These are phyloP conservation scores for Aleiodes sp. DNA, from an alignment of 1,140 invertebrate genomes.

Conservation along the genomic window DNA sequence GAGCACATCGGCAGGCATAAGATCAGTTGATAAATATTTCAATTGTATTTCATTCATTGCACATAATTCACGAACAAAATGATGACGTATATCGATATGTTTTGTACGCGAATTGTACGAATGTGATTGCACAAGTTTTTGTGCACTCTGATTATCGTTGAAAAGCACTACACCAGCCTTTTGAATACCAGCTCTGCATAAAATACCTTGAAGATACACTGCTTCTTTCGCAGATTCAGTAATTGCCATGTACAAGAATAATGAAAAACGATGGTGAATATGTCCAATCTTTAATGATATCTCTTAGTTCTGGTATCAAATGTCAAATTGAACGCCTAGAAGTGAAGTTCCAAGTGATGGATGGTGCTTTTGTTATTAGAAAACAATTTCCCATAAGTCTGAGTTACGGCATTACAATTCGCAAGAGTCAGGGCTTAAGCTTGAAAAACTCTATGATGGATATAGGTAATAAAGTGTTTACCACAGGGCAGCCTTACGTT, in stretches of 20 bases:
- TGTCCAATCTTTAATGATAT: background rate
- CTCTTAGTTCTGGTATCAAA: background rate
- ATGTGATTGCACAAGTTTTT: no score
- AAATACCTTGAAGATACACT: no score
- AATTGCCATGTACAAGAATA: slow-evolving; percentile 20
- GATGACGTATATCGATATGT: no score
- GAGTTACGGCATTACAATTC: slow-evolving; percentile 57
- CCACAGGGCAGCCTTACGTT: slow-evolving; percentile 54
- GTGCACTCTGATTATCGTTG: no score
- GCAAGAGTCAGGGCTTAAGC: slow-evolving; percentile 58
- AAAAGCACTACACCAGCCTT: no score
- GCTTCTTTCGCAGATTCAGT: no score
- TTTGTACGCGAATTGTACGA: no score
- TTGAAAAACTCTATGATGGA: slow-evolving; percentile 49
- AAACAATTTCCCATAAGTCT: slow-evolving; percentile 57
- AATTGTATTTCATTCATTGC: no score
- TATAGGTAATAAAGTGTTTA: slow-evolving; percentile 49
- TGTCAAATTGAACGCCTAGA: background rate
- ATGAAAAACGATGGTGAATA: background rate
- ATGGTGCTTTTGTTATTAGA: slow-evolving; percentile 40
- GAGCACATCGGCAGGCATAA: no score
- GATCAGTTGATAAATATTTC: no score
- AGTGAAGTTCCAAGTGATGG: background rate
- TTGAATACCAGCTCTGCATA: no score
- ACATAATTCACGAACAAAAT: no score